Conservation (phyloP, 2,888 invertebrate genomes). For the Leptinotarsa peninsularis region DNA sequence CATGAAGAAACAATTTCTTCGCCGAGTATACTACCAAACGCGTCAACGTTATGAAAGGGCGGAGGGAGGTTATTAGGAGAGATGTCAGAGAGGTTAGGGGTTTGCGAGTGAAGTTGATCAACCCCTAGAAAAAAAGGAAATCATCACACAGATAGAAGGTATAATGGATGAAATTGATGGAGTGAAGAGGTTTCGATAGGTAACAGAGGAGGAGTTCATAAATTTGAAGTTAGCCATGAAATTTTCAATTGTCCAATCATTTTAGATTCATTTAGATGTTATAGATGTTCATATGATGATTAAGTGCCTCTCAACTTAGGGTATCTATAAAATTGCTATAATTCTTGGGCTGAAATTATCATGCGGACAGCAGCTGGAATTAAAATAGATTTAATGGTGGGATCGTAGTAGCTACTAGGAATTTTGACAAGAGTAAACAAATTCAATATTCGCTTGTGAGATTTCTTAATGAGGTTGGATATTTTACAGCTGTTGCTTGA, state of each 20-base stretch:
- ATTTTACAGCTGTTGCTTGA: slow-evolving; percentile 3
- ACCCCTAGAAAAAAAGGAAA: slow-evolving; percentile 44
- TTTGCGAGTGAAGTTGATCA: slow-evolving; percentile 43
- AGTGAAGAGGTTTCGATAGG: not conserved
- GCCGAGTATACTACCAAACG: slow-evolving; percentile 81
- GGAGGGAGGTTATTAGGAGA: slow-evolving; percentile 68
- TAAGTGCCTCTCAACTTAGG: slow-evolving; percentile 37
- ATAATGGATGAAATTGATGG: not conserved
- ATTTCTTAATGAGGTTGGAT: slow-evolving; percentile 18
- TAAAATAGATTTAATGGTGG: slow-evolving; percentile 40
- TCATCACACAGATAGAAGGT: slow-evolving; percentile 25
- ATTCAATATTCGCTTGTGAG: slow-evolving; percentile 12
- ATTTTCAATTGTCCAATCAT: slow-evolving; percentile 30
- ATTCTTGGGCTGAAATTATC: slow-evolving; percentile 35
- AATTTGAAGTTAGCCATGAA: not conserved
- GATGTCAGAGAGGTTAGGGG: slow-evolving; percentile 56
- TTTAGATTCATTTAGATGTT: slow-evolving; percentile 35
- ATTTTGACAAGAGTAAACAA: slow-evolving; percentile 15
- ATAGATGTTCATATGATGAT: slow-evolving; percentile 36
- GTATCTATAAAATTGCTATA: slow-evolving; percentile 41
- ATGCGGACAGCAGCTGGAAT: slow-evolving; percentile 32
- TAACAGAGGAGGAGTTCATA: not conserved
- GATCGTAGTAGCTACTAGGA: slow-evolving; percentile 9
- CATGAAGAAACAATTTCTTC: slow-evolving; percentile 86
- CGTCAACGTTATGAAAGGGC: slow-evolving; percentile 76